phyloP scores from a whole-genome alignment of 2,797 vertebrate species.

The Gymnodraco acuticeps region DNA sequence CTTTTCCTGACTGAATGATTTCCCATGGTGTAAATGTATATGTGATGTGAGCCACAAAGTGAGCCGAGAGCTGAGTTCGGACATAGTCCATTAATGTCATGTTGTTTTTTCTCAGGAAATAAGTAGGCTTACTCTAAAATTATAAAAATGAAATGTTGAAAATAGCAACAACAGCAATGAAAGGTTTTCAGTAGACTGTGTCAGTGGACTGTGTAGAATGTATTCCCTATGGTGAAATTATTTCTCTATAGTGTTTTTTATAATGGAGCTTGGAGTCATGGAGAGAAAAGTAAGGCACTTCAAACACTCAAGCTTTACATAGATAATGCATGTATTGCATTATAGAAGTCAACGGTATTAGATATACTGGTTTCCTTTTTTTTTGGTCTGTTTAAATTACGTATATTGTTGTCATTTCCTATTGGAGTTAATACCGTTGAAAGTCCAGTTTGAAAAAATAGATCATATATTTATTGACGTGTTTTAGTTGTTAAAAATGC shows the following conservation, averaged over 20 bases:
- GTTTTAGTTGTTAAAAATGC: too few species aligned
- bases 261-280: background rate
- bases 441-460: too few species aligned
- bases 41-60: background rate
- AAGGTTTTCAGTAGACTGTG: background rate
- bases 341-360: too few species aligned
- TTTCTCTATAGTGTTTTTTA: background rate
- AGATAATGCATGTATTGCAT: too few species aligned
- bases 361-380: too few species aligned
- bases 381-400: too few species aligned
- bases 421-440: too few species aligned
- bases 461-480: too few species aligned
- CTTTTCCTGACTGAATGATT: conserved; percentile 3
- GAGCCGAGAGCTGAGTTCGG: conserved; percentile 1
- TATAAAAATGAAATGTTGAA: background rate
- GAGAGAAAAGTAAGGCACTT: background rate
- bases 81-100: background rate
- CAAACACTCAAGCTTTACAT: background rate
- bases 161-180: too few species aligned
- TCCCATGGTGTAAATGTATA: conserved; percentile 18
- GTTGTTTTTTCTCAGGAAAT: background rate
- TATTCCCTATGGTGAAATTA: background rate
- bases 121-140: background rate
- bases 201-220: background rate
- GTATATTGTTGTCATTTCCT: too few species aligned